These are phyloP conservation scores for Scaptomyza pallida DNA, from an alignment of 1,140 invertebrate genomes.

Conservation along the genomic window DNA sequence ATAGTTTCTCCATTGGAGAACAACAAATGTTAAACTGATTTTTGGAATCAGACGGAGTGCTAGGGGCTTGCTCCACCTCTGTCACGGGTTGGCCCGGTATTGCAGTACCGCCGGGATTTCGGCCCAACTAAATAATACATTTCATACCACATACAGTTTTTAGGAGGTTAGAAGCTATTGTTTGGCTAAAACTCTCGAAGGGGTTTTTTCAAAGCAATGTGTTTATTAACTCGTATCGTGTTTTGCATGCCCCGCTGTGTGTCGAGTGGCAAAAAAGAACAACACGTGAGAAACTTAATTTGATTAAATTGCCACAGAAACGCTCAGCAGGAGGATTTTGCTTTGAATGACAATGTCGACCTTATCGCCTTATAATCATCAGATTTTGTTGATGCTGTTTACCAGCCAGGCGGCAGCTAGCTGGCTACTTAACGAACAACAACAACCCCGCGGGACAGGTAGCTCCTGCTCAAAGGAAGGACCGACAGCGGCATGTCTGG, in stretches of 20 bases:
- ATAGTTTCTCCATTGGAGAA: constrained; percentile 85
- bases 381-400: constrained; percentile 33
- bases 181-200: too few species aligned
- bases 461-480: constrained; percentile 10
- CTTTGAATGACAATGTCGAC: constrained; percentile 30
- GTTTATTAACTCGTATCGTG: constrained; percentile 6
- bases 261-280: constrained; percentile 51
- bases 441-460: too few species aligned
- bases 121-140: constrained; percentile 9
- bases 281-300: constrained; percentile 81
- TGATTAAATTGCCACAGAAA: constrained; percentile 81
- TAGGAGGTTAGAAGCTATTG: too few species aligned
- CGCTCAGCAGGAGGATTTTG: constrained; percentile 47
- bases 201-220: too few species aligned
- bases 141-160: not conserved
- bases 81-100: constrained; percentile 75
- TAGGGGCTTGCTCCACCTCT: constrained; percentile 61
- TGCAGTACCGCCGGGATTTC: constrained; percentile 85
- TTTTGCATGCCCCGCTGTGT: constrained; percentile 43
- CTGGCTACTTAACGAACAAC: constrained; percentile 64
- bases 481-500: too few species aligned
- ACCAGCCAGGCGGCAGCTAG: constrained; percentile 27
- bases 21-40: constrained; percentile 86
- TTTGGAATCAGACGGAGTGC: constrained; percentile 80
- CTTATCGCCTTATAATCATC: constrained; percentile 61